These are phyloP conservation scores for Arion vulgaris DNA, from an alignment of 1,140 invertebrate genomes.

Conservation along the genomic window DNA sequence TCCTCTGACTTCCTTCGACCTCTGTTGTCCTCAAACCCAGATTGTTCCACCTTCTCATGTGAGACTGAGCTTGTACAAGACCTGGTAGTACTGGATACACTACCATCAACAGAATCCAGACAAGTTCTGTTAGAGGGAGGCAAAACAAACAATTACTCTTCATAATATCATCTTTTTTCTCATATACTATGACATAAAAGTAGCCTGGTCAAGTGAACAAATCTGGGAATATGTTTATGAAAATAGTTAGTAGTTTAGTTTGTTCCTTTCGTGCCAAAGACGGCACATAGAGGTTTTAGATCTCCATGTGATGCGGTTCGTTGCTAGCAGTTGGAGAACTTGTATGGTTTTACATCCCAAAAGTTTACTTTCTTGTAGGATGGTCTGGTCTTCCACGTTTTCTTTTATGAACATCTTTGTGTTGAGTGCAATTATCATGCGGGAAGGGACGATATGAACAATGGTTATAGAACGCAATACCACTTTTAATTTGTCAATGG, in stretches of 20 bases:
- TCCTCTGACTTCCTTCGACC: slow-evolving; percentile 24
- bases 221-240: neutral
- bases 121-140: neutral
- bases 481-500: too few relatives aligned
- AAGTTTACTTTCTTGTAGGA: too few relatives aligned
- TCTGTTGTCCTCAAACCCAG: slow-evolving; percentile 1
- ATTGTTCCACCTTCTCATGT: neutral
- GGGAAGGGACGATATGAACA: too few relatives aligned
- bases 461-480: too few relatives aligned
- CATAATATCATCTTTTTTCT: neutral
- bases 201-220: neutral
- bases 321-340: too few relatives aligned
- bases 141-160: neutral
- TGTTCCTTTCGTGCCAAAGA: too few relatives aligned
- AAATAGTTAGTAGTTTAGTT: neutral
- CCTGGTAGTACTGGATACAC: neutral
- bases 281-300: neutral
- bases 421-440: too few relatives aligned
- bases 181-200: too few relatives aligned
- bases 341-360: too few relatives aligned
- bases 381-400: too few relatives aligned
- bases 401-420: too few relatives aligned
- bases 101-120: neutral
- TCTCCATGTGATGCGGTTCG: neutral
- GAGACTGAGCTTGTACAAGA: neutral